Conservation (phyloP, 1,140 invertebrate species). For the Drosophila funebris region DNA sequence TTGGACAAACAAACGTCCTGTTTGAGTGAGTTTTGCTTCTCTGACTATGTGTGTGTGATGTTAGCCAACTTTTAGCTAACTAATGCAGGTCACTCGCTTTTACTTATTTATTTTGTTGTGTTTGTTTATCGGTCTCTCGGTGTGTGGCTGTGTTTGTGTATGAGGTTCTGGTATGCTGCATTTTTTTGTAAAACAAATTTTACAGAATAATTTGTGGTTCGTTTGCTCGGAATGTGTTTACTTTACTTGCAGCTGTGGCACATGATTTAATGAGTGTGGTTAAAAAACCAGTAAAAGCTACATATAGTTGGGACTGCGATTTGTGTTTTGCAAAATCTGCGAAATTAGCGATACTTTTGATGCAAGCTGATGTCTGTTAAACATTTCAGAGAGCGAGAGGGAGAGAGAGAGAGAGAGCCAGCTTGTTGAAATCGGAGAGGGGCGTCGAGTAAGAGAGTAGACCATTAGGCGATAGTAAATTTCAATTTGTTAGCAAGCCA, state of each 20-base stretch:
- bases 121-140: conserved; percentile 32
- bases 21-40: conserved; percentile 6
- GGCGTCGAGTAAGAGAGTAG: background rate
- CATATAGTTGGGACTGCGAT: conserved; percentile 1
- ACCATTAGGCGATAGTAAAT: conserved; percentile 46
- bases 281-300: conserved; percentile 19
- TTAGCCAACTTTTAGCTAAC: conserved; percentile 66
- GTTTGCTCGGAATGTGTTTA: conserved; percentile 56
- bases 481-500: conserved; percentile 50
- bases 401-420: background rate
- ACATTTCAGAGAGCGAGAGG: background rate
- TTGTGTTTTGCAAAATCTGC: background rate
- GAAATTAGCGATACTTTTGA: conserved; percentile 13
- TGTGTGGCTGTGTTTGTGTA: conserved; percentile 15
- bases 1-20: conserved; percentile 23
- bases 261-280: conserved; percentile 38
- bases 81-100: conserved; percentile 63
- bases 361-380: background rate
- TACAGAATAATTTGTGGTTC: conserved; percentile 66
- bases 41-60: conserved; percentile 1
- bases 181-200: conserved; percentile 43
- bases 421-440: too few species aligned
- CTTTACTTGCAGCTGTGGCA: background rate
- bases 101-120: conserved; percentile 60
- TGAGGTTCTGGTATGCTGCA: conserved; percentile 28